Base-by-base conservation (phyloP, 23 tunicate genomes). In the Styela plicata region DNA sequence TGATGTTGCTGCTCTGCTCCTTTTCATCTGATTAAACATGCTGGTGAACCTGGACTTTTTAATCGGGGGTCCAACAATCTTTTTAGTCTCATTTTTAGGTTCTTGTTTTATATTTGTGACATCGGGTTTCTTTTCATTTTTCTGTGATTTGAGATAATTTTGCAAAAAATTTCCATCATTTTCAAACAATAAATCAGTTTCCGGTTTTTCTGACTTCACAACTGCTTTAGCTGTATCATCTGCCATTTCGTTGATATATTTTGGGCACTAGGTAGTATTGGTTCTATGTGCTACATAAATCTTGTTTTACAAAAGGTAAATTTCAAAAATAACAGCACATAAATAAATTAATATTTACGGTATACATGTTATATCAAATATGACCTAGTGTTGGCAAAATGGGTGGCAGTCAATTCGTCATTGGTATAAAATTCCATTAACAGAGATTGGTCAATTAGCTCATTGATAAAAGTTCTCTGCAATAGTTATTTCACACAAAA, bases 121-220 rank as follows among this genome's bases (percentile, higher is more conserved):
- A 17, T 27, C 34, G 17, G 31, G 26, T 29, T 65, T 37, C 29
- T 63, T 86, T 63, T 87, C 74, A 16, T 52, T 31, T 26, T 81
- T 63, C 63, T 90, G 68, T 63, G 70, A 69, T 52, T 90, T 85
- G 21, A 90, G 75, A 85, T 79, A 90, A 23, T 90, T 90, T 81
- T 90, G 85, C 89, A 90, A 79, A 63, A 90, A 90, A 52, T 85
- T 85, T 44, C 95, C 95, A 81, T 90, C 95, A 74, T 90, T 90
- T 25, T 85, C 36, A 26, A 85, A 77, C 33, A 78, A 16, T 18
- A 19, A 27, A 18, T 71, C 77, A 32, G 32, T 32, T 16, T 68
- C 73, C 16, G 73, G 28, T 71, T 71, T 33, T 71, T 71, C 77
- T 3, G 77, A 71, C 37, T 71, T 71, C 34, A 71, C 77, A 27